A percentile compares a stretch with the other conserved stretches of the same genome.
Evolutionary conservation across 2,797 vertebrate genomes (phyloP).

Genomic region (Sternarchorhynchus goeldii): DNA sequence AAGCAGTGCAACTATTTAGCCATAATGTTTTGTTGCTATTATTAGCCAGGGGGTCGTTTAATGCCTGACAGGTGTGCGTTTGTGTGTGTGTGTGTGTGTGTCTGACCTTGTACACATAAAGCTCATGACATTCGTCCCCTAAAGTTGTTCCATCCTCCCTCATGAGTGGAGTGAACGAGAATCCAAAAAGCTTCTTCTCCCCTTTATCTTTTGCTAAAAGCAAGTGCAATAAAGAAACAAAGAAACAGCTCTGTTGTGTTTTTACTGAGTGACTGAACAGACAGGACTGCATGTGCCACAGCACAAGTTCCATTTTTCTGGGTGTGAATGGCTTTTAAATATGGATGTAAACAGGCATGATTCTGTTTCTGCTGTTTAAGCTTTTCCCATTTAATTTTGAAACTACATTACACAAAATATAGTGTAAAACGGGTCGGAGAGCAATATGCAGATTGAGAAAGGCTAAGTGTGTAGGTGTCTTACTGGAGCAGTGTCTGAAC

Average conservation of each 20-base stretch:
- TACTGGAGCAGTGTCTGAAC: conserved; percentile 99
- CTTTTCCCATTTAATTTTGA: too few species aligned
- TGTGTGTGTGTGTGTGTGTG: conserved; percentile 14
- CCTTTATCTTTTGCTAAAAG: conserved; percentile 95
- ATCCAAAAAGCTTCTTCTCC: conserved; percentile 98
- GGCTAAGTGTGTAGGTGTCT: conserved; percentile 59
- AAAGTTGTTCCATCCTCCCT: conserved; percentile 97
- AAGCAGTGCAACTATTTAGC: too few species aligned
- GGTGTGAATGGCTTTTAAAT: too few species aligned
- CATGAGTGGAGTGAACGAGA: conserved; percentile 97
- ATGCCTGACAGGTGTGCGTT: background rate
- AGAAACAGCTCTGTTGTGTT: background rate
- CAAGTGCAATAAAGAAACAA: background rate
- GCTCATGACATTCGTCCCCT: conserved; percentile 95
- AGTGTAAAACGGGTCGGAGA: background rate
- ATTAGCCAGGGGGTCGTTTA: too few species aligned
- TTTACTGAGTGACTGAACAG: too few species aligned
- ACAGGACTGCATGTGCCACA: background rate
- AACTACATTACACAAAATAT: too few species aligned
- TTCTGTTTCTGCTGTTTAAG: too few species aligned
- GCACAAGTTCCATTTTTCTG: background rate
- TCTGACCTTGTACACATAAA: conserved; percentile 98
- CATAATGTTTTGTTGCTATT: too few species aligned
- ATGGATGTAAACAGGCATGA: too few species aligned
- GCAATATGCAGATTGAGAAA: background rate